These are phyloP conservation scores for Lepus timidus DNA, from an alignment of 2,113 vertebrate genomes.

Conservation along the genomic window DNA sequence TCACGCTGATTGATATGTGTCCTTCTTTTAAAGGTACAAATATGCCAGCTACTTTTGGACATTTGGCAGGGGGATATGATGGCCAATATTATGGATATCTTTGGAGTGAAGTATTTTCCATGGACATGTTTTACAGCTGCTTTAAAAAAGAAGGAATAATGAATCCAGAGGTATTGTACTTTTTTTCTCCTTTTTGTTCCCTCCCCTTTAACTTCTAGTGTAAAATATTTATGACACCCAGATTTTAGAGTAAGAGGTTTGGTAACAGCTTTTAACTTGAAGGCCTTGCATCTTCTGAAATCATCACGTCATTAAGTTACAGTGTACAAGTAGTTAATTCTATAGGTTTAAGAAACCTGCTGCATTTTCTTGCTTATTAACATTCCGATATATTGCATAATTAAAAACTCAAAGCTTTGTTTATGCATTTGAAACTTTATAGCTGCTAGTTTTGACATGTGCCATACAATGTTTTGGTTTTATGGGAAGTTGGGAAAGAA, in stretches of 20 bases:
- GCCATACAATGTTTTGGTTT: slow-evolving; percentile 46
- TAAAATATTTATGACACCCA: slow-evolving; percentile 47
- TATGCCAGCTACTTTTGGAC: slow-evolving; percentile 92
- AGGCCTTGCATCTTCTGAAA: slow-evolving; percentile 63
- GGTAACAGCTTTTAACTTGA: slow-evolving; percentile 66
- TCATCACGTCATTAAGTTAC: slow-evolving; percentile 65
- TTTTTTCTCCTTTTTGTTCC: slow-evolving; percentile 79
- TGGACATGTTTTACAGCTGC: slow-evolving; percentile 96
- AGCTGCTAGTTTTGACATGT: slow-evolving; percentile 81
- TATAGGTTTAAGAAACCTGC: slow-evolving; percentile 43
- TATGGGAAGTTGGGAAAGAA: slow-evolving; percentile 68
- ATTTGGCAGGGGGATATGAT: slow-evolving; percentile 95
- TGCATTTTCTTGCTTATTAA: slow-evolving; percentile 79
- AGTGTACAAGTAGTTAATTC: slow-evolving; percentile 66
- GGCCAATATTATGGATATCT: slow-evolving; percentile 97
- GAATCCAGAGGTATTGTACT: slow-evolving; percentile 92
- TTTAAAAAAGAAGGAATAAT: slow-evolving; percentile 96
- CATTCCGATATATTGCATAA: slow-evolving; percentile 81
- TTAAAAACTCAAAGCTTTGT: slow-evolving; percentile 82
- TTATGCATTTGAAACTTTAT: slow-evolving; percentile 73
- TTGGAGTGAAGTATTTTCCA: slow-evolving; percentile 97
- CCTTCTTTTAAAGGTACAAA: slow-evolving; percentile 88
- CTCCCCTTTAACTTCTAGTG: slow-evolving; percentile 9
- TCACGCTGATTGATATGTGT: slow-evolving; percentile 61
- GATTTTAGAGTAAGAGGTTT: slow-evolving; percentile 55